Evolutionary conservation across 2,113 vertebrate species (phyloP).

Genomic region (Corythoichthys intestinalis): DNA sequence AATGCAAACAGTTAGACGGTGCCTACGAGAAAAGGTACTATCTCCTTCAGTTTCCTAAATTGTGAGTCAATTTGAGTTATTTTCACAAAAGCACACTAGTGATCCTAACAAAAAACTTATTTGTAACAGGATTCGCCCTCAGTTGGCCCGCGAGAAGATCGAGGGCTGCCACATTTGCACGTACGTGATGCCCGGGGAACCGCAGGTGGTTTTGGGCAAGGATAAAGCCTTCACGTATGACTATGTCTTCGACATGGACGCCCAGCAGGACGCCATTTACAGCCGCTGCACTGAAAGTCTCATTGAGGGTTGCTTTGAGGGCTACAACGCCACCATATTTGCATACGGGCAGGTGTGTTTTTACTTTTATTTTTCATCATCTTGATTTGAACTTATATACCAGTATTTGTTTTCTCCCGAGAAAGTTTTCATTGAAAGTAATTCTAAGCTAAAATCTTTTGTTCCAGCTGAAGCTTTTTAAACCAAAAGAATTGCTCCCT

Average conservation of each 20-base stretch:
- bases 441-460: not conserved
- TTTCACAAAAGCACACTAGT: too few relatives aligned
- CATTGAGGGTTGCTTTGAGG: conserved; percentile 95
- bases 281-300: conserved; percentile 86
- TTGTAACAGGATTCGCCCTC: conserved; percentile 85
- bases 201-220: conserved; percentile 94
- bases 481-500: conserved; percentile 9
- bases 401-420: not conserved
- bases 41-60: too few relatives aligned
- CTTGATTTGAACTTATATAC: too few relatives aligned
- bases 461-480: not conserved
- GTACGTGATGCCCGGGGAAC: conserved; percentile 88
- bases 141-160: conserved; percentile 94
- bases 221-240: conserved; percentile 98
- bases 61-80: too few relatives aligned
- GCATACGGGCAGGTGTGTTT: conserved; percentile 84
- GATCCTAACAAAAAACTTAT: too few relatives aligned
- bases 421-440: not conserved
- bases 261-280: conserved; percentile 87
- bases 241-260: conserved; percentile 90
- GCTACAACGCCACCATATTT: conserved; percentile 96
- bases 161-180: conserved; percentile 98
- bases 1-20: too few relatives aligned
- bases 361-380: too few relatives aligned
- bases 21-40: too few relatives aligned